Percentiles rank a stretch among this genome's conserved stretches.
Evolutionary conservation across 2,113 vertebrate genomes (phyloP).

Genomic region (Caloenas nicobarica): DNA sequence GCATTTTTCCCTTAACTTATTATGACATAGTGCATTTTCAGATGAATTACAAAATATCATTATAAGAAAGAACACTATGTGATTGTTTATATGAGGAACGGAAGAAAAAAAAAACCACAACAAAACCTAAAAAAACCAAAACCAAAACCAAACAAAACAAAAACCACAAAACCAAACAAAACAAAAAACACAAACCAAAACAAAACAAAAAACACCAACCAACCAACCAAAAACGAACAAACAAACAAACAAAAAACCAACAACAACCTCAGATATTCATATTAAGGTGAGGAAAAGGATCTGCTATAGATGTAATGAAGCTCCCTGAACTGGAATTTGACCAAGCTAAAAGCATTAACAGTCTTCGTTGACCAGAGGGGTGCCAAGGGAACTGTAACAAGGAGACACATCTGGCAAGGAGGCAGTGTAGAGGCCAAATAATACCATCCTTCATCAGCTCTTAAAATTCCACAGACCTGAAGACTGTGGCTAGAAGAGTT

Average conservation of each 20-base stretch:
- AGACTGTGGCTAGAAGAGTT: constrained; percentile 16
- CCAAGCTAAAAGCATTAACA: constrained; percentile 51
- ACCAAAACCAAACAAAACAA: too few relatives aligned
- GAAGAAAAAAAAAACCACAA: too few relatives aligned
- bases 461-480: constrained; percentile 40
- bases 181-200: too few relatives aligned
- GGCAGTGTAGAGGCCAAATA: not conserved
- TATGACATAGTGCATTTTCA: not conserved
- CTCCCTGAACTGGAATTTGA: constrained; percentile 28
- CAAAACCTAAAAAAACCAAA: not conserved
- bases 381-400: constrained; percentile 39
- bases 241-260: too few relatives aligned
- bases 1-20: not conserved
- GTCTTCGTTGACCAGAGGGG: not conserved
- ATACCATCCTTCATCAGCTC: constrained; percentile 9
- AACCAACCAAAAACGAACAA: too few relatives aligned
- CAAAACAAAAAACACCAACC: too few relatives aligned
- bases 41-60: not conserved
- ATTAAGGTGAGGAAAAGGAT: not conserved
- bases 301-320: not conserved
- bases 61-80: not conserved
- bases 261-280: not conserved
- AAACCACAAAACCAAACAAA: too few relatives aligned
- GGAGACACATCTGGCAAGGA: constrained; percentile 30
- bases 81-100: not conserved